A percentile compares a stretch with the other conserved stretches of the same genome.
Conservation (phyloP, 1,140 invertebrate species). For the Pantala flavescens region DNA sequence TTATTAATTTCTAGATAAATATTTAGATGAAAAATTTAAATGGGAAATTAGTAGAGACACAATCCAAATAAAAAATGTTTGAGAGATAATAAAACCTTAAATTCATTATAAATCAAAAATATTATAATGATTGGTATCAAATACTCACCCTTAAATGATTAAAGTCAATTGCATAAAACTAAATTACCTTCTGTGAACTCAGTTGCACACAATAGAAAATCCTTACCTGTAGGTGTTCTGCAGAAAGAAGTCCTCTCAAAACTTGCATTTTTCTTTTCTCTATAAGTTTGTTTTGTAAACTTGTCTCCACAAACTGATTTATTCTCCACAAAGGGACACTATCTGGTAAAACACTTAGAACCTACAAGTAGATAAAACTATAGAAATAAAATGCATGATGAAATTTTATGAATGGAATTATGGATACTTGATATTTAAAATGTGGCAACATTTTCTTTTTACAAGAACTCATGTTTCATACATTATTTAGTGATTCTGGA, state of each 20-base stretch:
- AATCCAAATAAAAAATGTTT: too few relatives aligned
- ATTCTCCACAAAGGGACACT: constrained; percentile 60
- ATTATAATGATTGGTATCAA: too few relatives aligned
- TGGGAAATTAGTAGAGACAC: too few relatives aligned
- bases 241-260: constrained; percentile 67
- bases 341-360: constrained; percentile 62
- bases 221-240: constrained; percentile 63
- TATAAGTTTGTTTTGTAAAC: constrained; percentile 61
- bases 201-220: neutral
- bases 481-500: neutral
- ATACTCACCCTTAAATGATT: too few relatives aligned
- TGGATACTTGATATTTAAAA: neutral
- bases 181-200: too few relatives aligned
- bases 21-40: too few relatives aligned
- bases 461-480: neutral
- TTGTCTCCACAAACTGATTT: constrained; percentile 63
- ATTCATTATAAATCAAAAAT: too few relatives aligned
- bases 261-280: constrained; percentile 61
- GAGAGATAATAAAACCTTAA: too few relatives aligned
- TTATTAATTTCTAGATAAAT: too few relatives aligned
- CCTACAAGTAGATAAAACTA: constrained; percentile 36
- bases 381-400: neutral
- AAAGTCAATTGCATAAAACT: too few relatives aligned
- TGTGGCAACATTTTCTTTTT: neutral
- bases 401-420: neutral